Conservation (phyloP, 2,113 vertebrate species). For the Lophotis ruficrista region DNA sequence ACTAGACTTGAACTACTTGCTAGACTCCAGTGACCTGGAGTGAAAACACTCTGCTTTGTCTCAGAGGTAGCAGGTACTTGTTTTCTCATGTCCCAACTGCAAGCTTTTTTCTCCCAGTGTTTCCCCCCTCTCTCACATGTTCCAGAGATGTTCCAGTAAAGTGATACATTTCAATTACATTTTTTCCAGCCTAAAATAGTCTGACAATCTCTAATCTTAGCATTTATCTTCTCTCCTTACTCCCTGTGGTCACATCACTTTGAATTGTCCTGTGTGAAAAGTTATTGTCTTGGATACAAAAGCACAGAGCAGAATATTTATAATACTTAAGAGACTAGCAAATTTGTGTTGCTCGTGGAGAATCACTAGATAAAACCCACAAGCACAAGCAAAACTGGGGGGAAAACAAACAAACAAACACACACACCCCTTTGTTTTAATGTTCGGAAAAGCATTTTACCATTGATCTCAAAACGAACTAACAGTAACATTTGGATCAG, state of each 20-base stretch:
- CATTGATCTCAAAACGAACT: background rate
- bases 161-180: background rate
- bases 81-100: background rate
- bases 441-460: background rate
- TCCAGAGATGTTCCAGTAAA: background rate
- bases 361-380: conserved; percentile 6
- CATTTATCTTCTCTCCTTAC: conserved; percentile 3
- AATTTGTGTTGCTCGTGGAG: background rate
- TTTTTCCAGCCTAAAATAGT: background rate
- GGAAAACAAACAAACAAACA: background rate
- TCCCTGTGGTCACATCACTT: conserved; percentile 7
- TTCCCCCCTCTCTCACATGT: background rate
- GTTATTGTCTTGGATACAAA: conserved; percentile 8
- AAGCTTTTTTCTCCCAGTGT: background rate
- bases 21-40: background rate
- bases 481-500: background rate
- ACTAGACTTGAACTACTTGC: background rate
- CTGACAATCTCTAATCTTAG: background rate
- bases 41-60: background rate
- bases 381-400: background rate
- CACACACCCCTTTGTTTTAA: background rate
- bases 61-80: background rate
- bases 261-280: conserved; percentile 7
- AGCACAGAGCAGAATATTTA: background rate
- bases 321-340: background rate